Evolutionary conservation across 2,113 vertebrate genomes (phyloP), one percentile per base, ranked within the genome.

Genomic region (Himantopus leucocephalus): DNA sequence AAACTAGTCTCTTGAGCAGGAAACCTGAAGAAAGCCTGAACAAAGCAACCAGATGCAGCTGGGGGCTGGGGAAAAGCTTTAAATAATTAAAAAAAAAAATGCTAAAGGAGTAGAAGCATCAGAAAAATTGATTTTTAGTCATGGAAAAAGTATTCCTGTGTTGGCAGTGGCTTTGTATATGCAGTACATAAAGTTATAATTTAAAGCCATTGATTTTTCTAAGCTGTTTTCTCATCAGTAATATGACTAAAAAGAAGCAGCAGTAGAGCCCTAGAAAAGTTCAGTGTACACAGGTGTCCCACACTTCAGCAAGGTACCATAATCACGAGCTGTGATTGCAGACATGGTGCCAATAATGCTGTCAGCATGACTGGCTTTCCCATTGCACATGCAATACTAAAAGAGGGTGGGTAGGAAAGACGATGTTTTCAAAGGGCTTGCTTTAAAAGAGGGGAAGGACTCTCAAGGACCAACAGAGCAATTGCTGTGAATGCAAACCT

Each of bases 1-100:
- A 99, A 99, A 99, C 97, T 98, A 98, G 98, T 99, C 98, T 99
- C 98, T 98, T 97, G 98, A 99, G 98, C 98, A 99, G 98, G 98
- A 99, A 99, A 99, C 98, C 98, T 98, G 98, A 99, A 99, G 98
- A 99, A 99, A 99, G 98, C 97, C 97, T 97, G 94, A 97, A 98
- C 98, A 99, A 98, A 99, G 98, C 98, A 97, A 97, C 98, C 98
- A 98, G 98, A 99, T 98, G 98, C 97, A 97, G 96, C 91, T 96
- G 95, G 88, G 92, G 64, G 68, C 20, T 83, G 81, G 98, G 98
- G 96, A 80, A 96, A 95, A 93, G 93, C 95, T 97, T 98, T 95
- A 97, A 94, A 96, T 92, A 60, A 30, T 17, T 70, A 60, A 41
- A 41, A 41, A 41, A 78, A 84, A 87, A 96, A 96, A 62, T 86